Base-by-base conservation (phyloP, 2,797 vertebrate species). In the Alectoris magna region DNA sequence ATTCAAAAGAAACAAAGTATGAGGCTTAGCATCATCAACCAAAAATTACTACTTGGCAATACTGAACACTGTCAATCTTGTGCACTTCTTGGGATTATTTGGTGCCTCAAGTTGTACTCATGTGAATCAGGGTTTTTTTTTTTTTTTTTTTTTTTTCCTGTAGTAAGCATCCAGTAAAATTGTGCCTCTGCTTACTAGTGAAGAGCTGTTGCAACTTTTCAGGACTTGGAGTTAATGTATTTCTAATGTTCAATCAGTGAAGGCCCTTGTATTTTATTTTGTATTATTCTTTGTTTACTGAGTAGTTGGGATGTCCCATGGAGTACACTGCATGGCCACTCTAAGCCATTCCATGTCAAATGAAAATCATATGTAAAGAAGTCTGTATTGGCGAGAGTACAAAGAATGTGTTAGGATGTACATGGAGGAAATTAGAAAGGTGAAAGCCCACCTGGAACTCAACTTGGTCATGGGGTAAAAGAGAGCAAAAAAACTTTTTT, bases 121-220 rank as follows among this genome's bases (percentile, higher is more conserved):
- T 18, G 23, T 41, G 18, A 78, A 5, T 76, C 51, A 87, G n/a
- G n/a, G 1, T 12, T 0, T n/a, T 0, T 2, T 4, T 18, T 41
- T 67, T 68, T 34, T 39, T 2, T 34, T 34, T 6, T 34, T 34
- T 34, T 34, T 34, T 34, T 34, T 34, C 6, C 34, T 34, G 34
- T 34, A 44, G 51, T 22, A 58, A 81, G 1, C 11, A 46, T 26
- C 10, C 22, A 26, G 8, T 58, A 82, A 62, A 55, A 31, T 53
- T 53, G 15, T 53, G 27, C 27, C 27, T 26, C 51, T 39, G 11
- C 29, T 70, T 43, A 38, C 10, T 66, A 4, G 18, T 34, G 22
- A 84, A 66, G 39, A 74, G 48, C 2, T 22, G 2, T 73, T 74
- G 8, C n/a, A 80, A 8, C 5, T 48, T 70, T 63, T 60, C 48